phyloP scores from a whole-genome alignment of 2,113 vertebrate species.

The Puntigrus tetrazona region DNA sequence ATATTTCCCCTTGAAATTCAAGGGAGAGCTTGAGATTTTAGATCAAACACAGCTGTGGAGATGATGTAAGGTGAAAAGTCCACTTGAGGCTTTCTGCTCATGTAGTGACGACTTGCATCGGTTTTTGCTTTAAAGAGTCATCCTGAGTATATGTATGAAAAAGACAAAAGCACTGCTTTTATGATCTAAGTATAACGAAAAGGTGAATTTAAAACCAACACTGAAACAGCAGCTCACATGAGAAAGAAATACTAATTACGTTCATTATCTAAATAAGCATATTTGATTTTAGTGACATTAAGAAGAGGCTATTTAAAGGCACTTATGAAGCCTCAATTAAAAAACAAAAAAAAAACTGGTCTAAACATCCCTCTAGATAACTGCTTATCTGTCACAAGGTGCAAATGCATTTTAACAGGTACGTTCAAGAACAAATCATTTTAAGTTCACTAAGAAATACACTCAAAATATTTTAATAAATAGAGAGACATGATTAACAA shows the following conservation, averaged over 20 bases:
- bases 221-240: not conserved
- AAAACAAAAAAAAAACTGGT: not conserved
- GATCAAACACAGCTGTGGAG: constrained; percentile 23
- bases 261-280: not conserved
- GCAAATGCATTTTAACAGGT: not conserved
- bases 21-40: constrained; percentile 15
- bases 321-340: not conserved
- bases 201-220: not conserved
- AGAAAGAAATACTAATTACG: not conserved
- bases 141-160: not conserved
- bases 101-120: not conserved
- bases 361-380: not conserved
- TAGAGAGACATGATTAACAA: not conserved
- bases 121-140: not conserved
- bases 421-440: not conserved
- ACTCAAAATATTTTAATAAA: not conserved
- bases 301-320: not conserved
- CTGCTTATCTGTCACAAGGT: not conserved
- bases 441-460: not conserved
- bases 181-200: not conserved
- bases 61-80: constrained; percentile 39
- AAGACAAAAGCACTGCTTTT: not conserved
- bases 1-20: constrained; percentile 31
- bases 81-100: not conserved
- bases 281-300: not conserved